These are phyloP conservation scores for Ophion costatus DNA, from an alignment of 2,888 invertebrate species.

Conservation along the genomic window DNA sequence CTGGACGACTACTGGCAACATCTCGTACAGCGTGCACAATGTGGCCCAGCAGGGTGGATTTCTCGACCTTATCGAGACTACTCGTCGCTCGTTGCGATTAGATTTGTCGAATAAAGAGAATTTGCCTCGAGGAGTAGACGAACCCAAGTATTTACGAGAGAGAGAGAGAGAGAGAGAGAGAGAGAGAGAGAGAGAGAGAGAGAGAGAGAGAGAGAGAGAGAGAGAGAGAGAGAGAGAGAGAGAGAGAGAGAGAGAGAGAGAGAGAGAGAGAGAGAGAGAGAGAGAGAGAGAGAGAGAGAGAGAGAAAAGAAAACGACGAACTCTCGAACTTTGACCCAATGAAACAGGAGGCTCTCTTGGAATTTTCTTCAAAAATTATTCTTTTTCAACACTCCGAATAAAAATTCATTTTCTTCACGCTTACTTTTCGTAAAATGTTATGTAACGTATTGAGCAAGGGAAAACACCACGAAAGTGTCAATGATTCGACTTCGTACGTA, in stretches of 20 bases:
- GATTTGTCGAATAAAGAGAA: conserved; percentile 64
- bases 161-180: background rate
- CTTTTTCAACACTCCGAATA: no score
- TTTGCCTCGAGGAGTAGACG: conserved; percentile 50
- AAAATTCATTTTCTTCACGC: no score
- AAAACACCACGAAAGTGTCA: background rate
- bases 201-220: background rate
- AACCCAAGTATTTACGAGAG: conserved; percentile 8
- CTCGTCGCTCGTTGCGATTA: conserved; percentile 59
- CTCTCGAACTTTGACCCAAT: conserved; percentile 65
- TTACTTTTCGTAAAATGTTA: no score
- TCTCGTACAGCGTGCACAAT: conserved; percentile 2
- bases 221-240: background rate
- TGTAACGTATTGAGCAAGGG: no score
- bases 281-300: background rate
- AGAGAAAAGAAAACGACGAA: conserved; percentile 38
- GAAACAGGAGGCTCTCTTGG: background rate
- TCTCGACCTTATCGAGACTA: conserved; percentile 59
- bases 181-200: conserved; percentile 2
- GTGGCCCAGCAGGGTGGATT: conserved; percentile 61
- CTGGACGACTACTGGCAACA: conserved; percentile 16
- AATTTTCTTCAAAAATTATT: conserved; percentile 10
- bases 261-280: background rate
- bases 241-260: conserved; percentile 10
- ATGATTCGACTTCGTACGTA: background rate